Conservation (phyloP, 2,888 invertebrate species). For the Drosophila rellima region DNA sequence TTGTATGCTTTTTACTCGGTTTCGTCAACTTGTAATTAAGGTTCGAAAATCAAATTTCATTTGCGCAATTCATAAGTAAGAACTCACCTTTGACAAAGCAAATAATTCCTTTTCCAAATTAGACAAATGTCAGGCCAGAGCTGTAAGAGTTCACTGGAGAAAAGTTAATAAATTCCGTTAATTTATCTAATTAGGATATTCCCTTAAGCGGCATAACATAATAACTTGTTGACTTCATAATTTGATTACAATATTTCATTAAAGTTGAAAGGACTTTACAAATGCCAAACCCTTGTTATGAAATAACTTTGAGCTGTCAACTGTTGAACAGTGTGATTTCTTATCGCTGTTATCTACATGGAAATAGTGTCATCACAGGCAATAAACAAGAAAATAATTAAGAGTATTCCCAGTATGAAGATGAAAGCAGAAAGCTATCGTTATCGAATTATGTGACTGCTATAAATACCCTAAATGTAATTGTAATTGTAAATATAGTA, state of each 20-base stretch:
- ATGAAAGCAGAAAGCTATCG: neutral
- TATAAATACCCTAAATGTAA: neutral
- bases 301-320: neutral
- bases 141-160: neutral
- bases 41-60: neutral
- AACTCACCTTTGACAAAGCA: neutral
- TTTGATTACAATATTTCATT: neutral
- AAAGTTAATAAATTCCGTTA: conserved; percentile 4
- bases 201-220: neutral
- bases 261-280: neutral
- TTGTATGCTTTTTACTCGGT: neutral
- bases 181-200: conserved; percentile 3
- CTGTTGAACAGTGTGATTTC: neutral
- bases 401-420: neutral
- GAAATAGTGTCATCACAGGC: neutral
- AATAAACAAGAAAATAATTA: neutral
- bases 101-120: neutral
- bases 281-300: neutral
- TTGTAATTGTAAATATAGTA: neutral
- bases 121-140: neutral
- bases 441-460: neutral
- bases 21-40: conserved; percentile 10
- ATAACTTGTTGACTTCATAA: neutral
- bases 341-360: neutral
- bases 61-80: too few species aligned